Evolutionary conservation across 2,888 invertebrate species (phyloP), one percentile per base, ranked within the genome.

Genomic region (Andrena chrysosceles): DNA sequence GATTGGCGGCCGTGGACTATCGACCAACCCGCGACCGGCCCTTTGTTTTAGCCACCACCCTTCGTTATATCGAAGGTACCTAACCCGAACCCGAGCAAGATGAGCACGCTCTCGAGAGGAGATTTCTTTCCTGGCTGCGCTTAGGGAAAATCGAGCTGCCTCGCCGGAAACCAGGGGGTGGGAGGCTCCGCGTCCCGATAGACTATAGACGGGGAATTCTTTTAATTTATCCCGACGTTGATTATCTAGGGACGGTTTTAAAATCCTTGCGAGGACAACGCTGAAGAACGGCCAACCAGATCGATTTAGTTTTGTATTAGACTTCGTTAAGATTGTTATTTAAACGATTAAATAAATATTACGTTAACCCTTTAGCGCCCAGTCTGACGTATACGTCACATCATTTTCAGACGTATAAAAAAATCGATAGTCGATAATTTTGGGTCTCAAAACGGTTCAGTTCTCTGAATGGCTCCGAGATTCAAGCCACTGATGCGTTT

Each of bases 1-100:
- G 93, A 94, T 94, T 94, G 93, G 93, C 92, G 93, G 91, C 90
- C 87, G 90, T 89, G 90, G 91, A 93, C 93, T 93, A 94, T 94
- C 93, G 94, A 94, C 93, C 93, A 93, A 92, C 93, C 93, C 91
- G 90, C 91, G 92, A 91, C 90, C 93, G 85, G 90, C 91, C 90
- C 91, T 93, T 94, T 94, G 93, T 93, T 93, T 94, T 92, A 93
- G 91, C 93, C 92, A 91, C 91, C 92, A 91, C 91, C 92, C 91
- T 87, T 78, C 85, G 83, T 83, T 76, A 80, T 84, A 87, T 84
- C 84, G 85, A 84, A 87, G 85, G 77, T 87, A 87, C 85, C 86
- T 74, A 81, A 87, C 85, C 83, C 71, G 81, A 80, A 87, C 74
- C 77, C 77, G 76, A 72, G 81, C 77, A 83, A 85, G 85, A 85